Base-by-base conservation (phyloP, 1,140 invertebrate genomes). In the Plodia interpunctella region DNA sequence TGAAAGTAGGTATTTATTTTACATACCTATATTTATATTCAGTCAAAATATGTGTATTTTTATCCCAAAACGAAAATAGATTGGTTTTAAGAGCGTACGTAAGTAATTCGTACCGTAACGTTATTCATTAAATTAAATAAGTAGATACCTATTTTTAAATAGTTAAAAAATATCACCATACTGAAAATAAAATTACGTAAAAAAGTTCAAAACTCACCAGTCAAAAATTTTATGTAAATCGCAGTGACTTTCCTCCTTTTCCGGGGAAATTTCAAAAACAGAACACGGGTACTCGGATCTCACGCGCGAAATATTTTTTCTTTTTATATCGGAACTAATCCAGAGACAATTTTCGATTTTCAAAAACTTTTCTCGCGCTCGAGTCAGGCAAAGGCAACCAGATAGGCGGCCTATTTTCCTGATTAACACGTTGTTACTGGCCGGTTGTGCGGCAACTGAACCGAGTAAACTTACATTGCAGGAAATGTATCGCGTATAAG, bases 291-390 rank as follows among this genome's bases (percentile, higher is more conserved):
- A 4, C 30, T 44, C 10, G 15, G 38, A 44, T 15, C 38, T 15
- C 38, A 3, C 38, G 13, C 13, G 38, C 38, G 38, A 44, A 44
- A 44, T 15, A 5, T 0, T 51, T 20, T 51, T 20, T 51, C 15
- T 51, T 21, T 20, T 20, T 25, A 25, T 25, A 53, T 53, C 51
- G 51, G n/a, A 53, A 53, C 51, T 53, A 53, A 53, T 53, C 13
- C 19, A n/a, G n/a, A 21, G 20, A 53, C 21, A 25, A 53, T 25
- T 53, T 51, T n/a, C 51, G 51, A 53, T 25, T 25, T 53, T 25
- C 18, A 21, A 51, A 20, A 25, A 25, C n/a, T 53, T 53, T 53
- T 53, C 25, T 53, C 19, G 18, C 19, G 19, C 21, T 25, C 19
- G 11, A 2, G 2, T 5, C 18, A 53, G 51, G 51, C 51, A 25